Conservation (phyloP, 2,113 vertebrate species). For the Tricholaema leucomelas region DNA sequence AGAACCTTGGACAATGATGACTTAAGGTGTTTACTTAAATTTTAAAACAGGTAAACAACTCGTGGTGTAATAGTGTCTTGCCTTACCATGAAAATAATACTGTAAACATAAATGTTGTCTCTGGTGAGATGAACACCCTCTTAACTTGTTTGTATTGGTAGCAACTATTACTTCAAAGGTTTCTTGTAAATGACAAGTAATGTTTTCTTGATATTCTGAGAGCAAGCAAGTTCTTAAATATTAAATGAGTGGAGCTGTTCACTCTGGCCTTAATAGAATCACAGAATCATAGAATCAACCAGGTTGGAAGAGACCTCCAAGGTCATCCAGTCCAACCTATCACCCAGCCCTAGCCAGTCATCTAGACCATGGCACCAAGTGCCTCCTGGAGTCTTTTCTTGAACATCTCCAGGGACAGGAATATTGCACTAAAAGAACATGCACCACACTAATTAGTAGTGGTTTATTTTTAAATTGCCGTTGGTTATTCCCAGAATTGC, state of each 20-base stretch:
- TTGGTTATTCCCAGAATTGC: background rate
- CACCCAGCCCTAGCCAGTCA: too few species aligned
- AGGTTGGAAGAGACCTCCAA: too few species aligned
- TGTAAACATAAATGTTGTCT: background rate
- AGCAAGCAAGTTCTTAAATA: background rate
- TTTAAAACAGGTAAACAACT: background rate
- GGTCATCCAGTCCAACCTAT: too few species aligned
- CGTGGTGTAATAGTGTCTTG: background rate
- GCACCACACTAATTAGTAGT: background rate
- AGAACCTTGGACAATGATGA: background rate
- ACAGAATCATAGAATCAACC: too few species aligned
- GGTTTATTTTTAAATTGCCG: background rate
- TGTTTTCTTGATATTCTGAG: background rate
- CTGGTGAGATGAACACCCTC: background rate
- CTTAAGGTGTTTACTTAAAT: background rate
- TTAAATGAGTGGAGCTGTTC: background rate
- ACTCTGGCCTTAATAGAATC: background rate
- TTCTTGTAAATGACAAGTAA: slow-evolving; percentile 12
- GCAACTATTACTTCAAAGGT: slow-evolving; percentile 12
- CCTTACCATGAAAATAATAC: background rate
- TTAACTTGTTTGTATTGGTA: background rate
- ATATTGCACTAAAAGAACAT: background rate
- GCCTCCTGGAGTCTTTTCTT: too few species aligned
- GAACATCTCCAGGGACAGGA: too few species aligned
- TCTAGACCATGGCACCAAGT: too few species aligned